A percentile compares a stretch with the other conserved stretches of the same genome.
These are phyloP conservation scores for Gymnocephalus cernua DNA, from an alignment of 2,113 vertebrate genomes.

Conservation along the genomic window DNA sequence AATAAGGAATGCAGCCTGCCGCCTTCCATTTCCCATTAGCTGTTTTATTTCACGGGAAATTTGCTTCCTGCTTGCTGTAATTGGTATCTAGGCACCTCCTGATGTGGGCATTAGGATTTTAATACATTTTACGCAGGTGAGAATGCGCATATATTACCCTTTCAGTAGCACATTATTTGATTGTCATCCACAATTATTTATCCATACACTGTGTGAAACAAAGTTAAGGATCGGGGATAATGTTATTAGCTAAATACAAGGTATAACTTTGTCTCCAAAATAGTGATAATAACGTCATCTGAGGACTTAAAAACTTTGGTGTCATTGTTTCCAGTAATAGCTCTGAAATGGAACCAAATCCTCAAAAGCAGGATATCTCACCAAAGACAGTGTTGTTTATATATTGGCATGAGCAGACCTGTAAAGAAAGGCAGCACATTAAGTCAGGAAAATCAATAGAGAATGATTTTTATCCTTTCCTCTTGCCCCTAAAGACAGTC, in stretches of 20 bases:
- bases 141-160: constrained; percentile 85
- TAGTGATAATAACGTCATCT: constrained; percentile 31
- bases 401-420: constrained; percentile 39
- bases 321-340: constrained; percentile 10
- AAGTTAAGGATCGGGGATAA: constrained; percentile 73
- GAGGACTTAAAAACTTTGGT: constrained; percentile 37
- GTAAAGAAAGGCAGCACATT: constrained; percentile 34
- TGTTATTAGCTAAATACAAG: constrained; percentile 65
- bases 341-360: constrained; percentile 30
- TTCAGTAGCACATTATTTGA: constrained; percentile 81
- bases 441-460: constrained; percentile 13
- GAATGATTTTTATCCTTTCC: constrained; percentile 19
- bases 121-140: constrained; percentile 81
- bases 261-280: constrained; percentile 25
- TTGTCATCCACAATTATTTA: constrained; percentile 82
- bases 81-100: constrained; percentile 84
- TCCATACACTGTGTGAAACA: constrained; percentile 66
- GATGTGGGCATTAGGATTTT: constrained; percentile 83
- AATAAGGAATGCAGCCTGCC: constrained; percentile 75
- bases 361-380: constrained; percentile 23
- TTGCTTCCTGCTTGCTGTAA: constrained; percentile 86
- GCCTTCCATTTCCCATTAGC: constrained; percentile 84
- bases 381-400: constrained; percentile 22
- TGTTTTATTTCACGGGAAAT: constrained; percentile 88
- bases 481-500: constrained; percentile 33